Evolutionary conservation across 2,113 vertebrate species (phyloP).

Genomic region (Rhinolophus sinicus): DNA sequence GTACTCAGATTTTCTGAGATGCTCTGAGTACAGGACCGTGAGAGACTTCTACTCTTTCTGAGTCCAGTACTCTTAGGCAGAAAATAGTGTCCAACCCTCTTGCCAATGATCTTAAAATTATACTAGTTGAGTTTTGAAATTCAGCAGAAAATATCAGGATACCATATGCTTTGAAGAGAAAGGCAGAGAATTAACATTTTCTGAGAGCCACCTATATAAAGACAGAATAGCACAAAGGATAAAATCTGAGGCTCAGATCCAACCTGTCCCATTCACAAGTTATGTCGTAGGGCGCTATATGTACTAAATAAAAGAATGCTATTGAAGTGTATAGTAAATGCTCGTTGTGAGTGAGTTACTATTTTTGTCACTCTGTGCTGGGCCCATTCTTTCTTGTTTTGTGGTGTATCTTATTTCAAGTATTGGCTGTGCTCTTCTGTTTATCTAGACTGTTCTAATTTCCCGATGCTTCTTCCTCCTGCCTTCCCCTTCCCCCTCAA

Average conservation of each 20-base stretch:
- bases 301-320: not conserved
- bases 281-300: not conserved
- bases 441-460: not conserved
- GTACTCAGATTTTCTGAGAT: not conserved
- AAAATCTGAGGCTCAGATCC: not conserved
- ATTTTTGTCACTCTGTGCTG: not conserved
- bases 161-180: not conserved
- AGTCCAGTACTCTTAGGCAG: not conserved
- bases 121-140: not conserved
- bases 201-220: not conserved
- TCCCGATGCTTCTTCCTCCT: not conserved
- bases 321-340: not conserved
- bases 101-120: constrained; percentile 17
- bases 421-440: not conserved
- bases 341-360: not conserved
- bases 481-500: not conserved
- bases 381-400: not conserved
- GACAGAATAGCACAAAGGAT: not conserved
- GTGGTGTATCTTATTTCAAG: not conserved
- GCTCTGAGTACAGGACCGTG: not conserved
- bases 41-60: not conserved
- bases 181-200: not conserved
- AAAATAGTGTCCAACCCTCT: not conserved
- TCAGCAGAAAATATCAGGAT: not conserved
- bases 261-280: not conserved